Conservation (phyloP, 2,797 vertebrate genomes). For the Cetoscarus ocellatus region DNA sequence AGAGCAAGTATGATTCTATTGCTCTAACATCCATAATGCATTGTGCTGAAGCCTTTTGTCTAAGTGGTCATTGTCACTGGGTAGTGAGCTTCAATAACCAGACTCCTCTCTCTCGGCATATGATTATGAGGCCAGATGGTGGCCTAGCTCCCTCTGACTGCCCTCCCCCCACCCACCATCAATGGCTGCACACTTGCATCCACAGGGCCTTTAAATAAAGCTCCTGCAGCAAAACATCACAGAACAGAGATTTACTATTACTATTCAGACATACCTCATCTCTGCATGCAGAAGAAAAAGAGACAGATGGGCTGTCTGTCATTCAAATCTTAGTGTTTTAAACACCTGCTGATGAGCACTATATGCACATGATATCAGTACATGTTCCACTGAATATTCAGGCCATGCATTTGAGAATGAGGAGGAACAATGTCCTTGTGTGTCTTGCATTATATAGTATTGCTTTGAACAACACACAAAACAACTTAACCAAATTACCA, state of each 20-base stretch:
- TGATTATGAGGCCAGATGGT: constrained; percentile 79
- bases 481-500: too few species aligned
- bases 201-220: constrained; percentile 54
- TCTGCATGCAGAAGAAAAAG: background rate
- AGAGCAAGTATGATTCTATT: background rate
- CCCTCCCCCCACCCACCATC: constrained; percentile 71
- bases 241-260: background rate
- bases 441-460: too few species aligned
- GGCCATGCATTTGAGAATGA: too few species aligned
- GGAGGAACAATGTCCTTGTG: too few species aligned
- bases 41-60: constrained; percentile 2
- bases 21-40: background rate
- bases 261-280: background rate
- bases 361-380: background rate
- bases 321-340: too few species aligned
- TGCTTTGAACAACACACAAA: too few species aligned
- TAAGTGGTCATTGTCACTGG: constrained; percentile 15
- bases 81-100: constrained; percentile 36
- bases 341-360: background rate
- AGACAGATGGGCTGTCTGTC: background rate
- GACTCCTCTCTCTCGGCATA: constrained; percentile 50
- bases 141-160: constrained; percentile 45
- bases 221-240: constrained; percentile 29
- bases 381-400: background rate
- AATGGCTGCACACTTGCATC: constrained; percentile 47